phyloP scores from a whole-genome alignment of 2,888 invertebrate species.

The Bellardia pandia region DNA sequence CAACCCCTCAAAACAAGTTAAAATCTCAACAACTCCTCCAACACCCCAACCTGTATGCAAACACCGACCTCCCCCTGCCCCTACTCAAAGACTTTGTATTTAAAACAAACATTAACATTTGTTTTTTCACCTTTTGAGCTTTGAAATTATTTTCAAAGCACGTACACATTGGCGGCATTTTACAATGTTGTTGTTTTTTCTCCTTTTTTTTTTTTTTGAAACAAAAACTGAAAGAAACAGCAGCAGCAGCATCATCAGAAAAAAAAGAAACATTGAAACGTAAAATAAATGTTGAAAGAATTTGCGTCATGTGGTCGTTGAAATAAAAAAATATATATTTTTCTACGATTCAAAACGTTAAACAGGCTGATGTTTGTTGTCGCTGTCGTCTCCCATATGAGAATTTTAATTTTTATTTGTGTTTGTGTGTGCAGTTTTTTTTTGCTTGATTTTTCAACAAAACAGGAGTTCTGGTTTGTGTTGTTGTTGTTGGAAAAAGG shows the following conservation, averaged over 20 bases:
- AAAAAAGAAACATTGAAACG: constrained; percentile 41
- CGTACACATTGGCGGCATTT: constrained; percentile 73
- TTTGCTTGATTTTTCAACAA: constrained; percentile 12
- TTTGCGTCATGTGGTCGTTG: constrained; percentile 71
- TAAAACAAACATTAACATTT: constrained; percentile 71
- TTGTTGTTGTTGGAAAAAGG: constrained; percentile 55
- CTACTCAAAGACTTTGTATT: constrained; percentile 20
- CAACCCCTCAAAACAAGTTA: constrained; percentile 28
- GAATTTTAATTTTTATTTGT: constrained; percentile 35
- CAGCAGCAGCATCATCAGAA: neutral
- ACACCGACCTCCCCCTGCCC: too few relatives aligned
- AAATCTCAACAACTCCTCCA: neutral
- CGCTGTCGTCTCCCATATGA: constrained; percentile 29
- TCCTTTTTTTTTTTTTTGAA: constrained; percentile 20
- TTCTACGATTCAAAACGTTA: constrained; percentile 24
- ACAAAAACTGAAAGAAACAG: constrained; percentile 47
- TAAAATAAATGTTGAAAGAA: constrained; percentile 71
- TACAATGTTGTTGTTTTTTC: constrained; percentile 48
- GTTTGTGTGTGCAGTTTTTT: neutral
- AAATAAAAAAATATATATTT: constrained; percentile 26
- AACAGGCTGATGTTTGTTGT: constrained; percentile 27
- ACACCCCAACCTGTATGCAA: neutral
- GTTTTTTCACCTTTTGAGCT: constrained; percentile 74
- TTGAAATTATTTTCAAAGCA: constrained; percentile 74
- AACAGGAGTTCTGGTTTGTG: constrained; percentile 13